Conservation (phyloP, 2,113 vertebrate genomes). For the Ammodytes marinus region DNA sequence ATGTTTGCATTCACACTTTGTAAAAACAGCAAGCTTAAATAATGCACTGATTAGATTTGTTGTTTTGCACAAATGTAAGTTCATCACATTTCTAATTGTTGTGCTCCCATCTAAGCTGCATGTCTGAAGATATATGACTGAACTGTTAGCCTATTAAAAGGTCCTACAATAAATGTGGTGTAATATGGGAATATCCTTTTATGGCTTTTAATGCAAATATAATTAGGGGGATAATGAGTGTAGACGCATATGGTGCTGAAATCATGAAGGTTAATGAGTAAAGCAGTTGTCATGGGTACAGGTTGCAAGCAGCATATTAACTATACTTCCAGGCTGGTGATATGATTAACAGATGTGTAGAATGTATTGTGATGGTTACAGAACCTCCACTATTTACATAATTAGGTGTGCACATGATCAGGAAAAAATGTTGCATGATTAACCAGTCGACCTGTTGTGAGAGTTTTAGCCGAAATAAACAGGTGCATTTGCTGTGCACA, state of each 20-base stretch:
- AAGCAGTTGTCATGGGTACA: slow-evolving; percentile 40
- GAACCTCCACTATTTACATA: slow-evolving; percentile 42
- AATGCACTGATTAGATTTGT: not conserved
- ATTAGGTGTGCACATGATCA: slow-evolving; percentile 53
- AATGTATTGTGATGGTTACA: slow-evolving; percentile 38
- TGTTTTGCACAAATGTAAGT: not conserved
- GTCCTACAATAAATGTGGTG: not conserved
- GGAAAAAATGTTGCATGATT: slow-evolving; percentile 38
- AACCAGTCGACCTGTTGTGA: slow-evolving; percentile 47
- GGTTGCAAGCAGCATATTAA: slow-evolving; percentile 48
- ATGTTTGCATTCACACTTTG: not conserved
- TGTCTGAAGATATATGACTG: not conserved
- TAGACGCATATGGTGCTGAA: not conserved
- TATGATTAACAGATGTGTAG: slow-evolving; percentile 45
- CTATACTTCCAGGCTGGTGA: slow-evolving; percentile 35
- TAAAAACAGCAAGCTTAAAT: not conserved
- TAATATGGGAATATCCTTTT: slow-evolving; percentile 29
- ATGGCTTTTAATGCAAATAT: slow-evolving; percentile 31
- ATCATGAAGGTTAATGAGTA: slow-evolving; percentile 37
- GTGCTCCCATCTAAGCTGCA: not conserved
- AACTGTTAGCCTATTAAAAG: not conserved
- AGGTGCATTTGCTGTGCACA: slow-evolving; percentile 1
- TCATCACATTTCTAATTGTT: not conserved
- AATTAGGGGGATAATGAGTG: slow-evolving; percentile 32
- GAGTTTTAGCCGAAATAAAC: slow-evolving; percentile 13